Percentiles rank a stretch among this genome's conserved stretches.
These are phyloP conservation scores for Lasaia peninsularis DNA, from an alignment of 1,140 invertebrate species.

Conservation along the genomic window DNA sequence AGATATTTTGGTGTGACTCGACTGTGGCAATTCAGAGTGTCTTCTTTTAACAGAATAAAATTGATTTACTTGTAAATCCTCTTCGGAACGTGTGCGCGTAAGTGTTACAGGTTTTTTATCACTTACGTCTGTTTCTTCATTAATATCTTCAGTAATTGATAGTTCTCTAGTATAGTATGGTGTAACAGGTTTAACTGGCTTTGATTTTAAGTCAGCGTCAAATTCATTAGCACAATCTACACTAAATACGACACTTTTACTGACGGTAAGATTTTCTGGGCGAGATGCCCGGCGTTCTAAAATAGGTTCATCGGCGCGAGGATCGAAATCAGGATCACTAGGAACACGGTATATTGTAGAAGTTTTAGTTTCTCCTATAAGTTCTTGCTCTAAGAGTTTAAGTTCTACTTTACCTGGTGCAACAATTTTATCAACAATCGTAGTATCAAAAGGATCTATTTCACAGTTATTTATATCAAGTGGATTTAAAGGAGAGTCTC, in stretches of 20 bases:
- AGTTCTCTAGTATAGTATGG: constrained; percentile 84
- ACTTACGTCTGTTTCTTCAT: constrained; percentile 66
- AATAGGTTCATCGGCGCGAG: constrained; percentile 78
- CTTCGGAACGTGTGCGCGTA: constrained; percentile 76
- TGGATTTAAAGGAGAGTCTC: constrained; percentile 83
- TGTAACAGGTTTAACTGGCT: constrained; percentile 83
- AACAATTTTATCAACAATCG: constrained; percentile 82
- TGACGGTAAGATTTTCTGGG: constrained; percentile 78
- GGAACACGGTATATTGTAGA: constrained; percentile 71
- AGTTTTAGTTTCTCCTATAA: constrained; percentile 77
- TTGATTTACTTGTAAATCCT: constrained; percentile 76
- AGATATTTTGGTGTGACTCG: constrained; percentile 33
- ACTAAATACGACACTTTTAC: constrained; percentile 85
- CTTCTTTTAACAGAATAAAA: constrained; percentile 60
- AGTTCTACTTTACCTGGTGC: constrained; percentile 87
- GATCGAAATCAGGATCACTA: constrained; percentile 87
- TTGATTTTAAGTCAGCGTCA: constrained; percentile 52
- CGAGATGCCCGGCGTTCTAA: constrained; percentile 75
- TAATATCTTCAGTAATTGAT: constrained; percentile 76
- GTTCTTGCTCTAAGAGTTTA: constrained; percentile 87
- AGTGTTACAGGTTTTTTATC: constrained; percentile 78
- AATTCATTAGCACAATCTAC: constrained; percentile 54
- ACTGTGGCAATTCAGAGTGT: constrained; percentile 65
- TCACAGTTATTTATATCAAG: constrained; percentile 79
- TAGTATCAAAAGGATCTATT: constrained; percentile 92